phyloP scores from a whole-genome alignment of 2,888 invertebrate species.

The Dexiosoma caninum region DNA sequence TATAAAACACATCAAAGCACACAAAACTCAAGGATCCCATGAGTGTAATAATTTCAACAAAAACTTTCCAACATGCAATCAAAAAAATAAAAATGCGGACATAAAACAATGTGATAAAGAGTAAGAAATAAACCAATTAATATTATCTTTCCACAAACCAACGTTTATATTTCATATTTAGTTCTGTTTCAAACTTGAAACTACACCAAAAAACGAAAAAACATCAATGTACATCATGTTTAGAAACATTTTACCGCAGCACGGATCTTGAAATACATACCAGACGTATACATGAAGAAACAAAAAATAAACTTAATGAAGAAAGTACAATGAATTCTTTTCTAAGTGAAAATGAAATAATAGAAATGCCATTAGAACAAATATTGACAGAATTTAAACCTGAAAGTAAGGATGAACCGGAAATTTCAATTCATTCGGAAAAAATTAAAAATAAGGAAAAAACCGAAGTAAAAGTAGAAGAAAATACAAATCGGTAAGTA shows the following conservation, averaged over 20 bases:
- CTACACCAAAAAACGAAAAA: background rate
- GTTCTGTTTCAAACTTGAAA: background rate
- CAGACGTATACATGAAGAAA: background rate
- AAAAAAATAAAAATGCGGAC: background rate
- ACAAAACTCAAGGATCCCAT: constrained; percentile 79
- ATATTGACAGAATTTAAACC: background rate
- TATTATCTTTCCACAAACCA: background rate
- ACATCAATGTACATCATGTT: background rate
- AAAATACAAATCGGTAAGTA: background rate
- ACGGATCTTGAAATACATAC: background rate
- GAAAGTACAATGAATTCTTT: background rate
- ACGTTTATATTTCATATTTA: background rate
- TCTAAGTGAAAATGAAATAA: background rate
- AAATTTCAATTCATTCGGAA: background rate
- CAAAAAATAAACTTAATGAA: background rate
- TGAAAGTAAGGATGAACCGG: background rate
- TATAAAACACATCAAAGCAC: constrained; percentile 77
- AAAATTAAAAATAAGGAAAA: background rate
- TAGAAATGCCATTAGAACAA: background rate
- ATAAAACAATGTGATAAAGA: background rate
- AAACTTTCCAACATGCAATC: constrained; percentile 78
- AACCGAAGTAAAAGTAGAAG: background rate
- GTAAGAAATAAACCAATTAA: background rate
- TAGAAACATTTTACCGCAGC: too few species aligned
- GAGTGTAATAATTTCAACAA: constrained; percentile 82